Conservation (phyloP, 2,888 invertebrate genomes). For the Drosophila pegasa region DNA sequence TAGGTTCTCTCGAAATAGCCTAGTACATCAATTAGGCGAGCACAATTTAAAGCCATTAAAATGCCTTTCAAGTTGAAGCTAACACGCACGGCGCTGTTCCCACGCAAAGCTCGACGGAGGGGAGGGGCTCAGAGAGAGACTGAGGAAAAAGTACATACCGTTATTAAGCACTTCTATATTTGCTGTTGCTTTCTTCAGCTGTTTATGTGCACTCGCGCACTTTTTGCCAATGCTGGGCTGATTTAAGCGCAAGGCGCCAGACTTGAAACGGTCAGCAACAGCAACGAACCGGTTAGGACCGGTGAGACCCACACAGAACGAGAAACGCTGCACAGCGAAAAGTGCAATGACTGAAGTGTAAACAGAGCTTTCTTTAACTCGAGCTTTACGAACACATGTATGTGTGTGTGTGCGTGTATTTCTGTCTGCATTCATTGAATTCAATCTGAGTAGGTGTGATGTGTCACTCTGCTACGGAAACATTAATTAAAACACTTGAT, state of each 20-base stretch:
- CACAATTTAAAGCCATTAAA: slow-evolving; percentile 31
- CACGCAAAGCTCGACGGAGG: slow-evolving; percentile 3
- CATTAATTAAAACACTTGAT: slow-evolving; percentile 70
- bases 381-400: slow-evolving; percentile 21
- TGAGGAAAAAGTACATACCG: slow-evolving; percentile 18
- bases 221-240: slow-evolving; percentile 26
- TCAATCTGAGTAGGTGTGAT: slow-evolving; percentile 27
- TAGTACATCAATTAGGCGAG: slow-evolving; percentile 10
- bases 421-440: slow-evolving; percentile 31
- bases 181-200: slow-evolving; percentile 31
- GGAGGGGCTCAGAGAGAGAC: neutral
- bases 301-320: slow-evolving; percentile 48
- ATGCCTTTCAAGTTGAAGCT: slow-evolving; percentile 7
- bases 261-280: slow-evolving; percentile 48
- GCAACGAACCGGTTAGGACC: slow-evolving; percentile 62
- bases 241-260: slow-evolving; percentile 32
- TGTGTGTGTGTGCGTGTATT: neutral
- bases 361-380: slow-evolving; percentile 49
- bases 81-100: slow-evolving; percentile 15
- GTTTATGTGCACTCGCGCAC: slow-evolving; percentile 27
- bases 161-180: slow-evolving; percentile 24
- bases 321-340: slow-evolving; percentile 43
- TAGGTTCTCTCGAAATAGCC: slow-evolving; percentile 12
- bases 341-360: slow-evolving; percentile 65
- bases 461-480: slow-evolving; percentile 55